These are phyloP conservation scores for Champsocephalus gunnari DNA, from an alignment of 2,797 vertebrate species.

Conservation along the genomic window DNA sequence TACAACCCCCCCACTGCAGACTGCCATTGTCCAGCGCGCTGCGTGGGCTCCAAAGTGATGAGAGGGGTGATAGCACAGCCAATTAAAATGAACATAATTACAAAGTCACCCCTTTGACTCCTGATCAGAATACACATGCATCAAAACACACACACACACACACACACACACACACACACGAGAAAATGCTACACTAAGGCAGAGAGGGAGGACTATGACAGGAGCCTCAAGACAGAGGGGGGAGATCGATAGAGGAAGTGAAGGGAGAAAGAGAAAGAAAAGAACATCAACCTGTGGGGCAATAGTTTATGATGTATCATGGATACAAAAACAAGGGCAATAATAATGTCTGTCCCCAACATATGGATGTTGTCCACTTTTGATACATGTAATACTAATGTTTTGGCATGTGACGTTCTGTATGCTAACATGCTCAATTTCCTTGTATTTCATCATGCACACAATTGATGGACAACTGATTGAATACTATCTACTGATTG, in stretches of 20 bases:
- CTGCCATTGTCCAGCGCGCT: conserved; percentile 80
- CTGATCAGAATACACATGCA: conserved; percentile 84
- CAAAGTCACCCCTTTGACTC: conserved; percentile 87
- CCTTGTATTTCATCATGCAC: not conserved
- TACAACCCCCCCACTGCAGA: conserved; percentile 56
- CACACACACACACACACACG: too few species aligned
- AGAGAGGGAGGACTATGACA: conserved; percentile 3
- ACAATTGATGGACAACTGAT: too few species aligned
- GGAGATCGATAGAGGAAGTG: conserved; percentile 8
- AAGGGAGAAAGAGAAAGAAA: conserved; percentile 8
- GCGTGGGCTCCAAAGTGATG: conserved; percentile 82
- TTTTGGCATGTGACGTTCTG: too few species aligned
- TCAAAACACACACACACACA: conserved; percentile 65
- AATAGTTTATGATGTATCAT: not conserved
- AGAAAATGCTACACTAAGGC: conserved; percentile 10
- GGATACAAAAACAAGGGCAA: not conserved
- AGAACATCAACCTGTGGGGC: not conserved
- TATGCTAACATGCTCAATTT: not conserved
- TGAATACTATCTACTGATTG: not conserved
- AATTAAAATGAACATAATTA: conserved; percentile 92
- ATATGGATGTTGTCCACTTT: not conserved
- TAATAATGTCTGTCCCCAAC: not conserved
- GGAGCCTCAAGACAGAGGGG: not conserved
- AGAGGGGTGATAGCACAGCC: conserved; percentile 85
- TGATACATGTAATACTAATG: not conserved